A percentile compares a stretch with the other conserved stretches of the same genome.
Evolutionary conservation across 2,888 invertebrate genomes (phyloP).

Genomic region (Bursaphelenchus okinawaensis): DNA sequence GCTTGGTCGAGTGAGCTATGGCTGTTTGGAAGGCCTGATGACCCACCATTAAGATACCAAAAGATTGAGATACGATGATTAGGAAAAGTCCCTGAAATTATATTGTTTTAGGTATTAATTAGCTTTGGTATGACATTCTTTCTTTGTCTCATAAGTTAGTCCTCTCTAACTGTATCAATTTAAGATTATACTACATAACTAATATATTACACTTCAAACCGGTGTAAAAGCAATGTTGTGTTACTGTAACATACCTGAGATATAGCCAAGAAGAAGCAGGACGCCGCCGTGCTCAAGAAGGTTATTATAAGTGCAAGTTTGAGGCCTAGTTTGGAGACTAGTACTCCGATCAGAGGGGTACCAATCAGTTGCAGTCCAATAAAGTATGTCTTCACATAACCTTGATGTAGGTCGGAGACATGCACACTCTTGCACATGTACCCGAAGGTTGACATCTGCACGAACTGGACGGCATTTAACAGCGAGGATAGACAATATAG

Average conservation of each 20-base stretch:
- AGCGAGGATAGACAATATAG: conserved; percentile 33
- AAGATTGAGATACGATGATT: conserved; percentile 12
- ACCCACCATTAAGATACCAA: conserved; percentile 43
- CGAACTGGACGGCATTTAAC: conserved; percentile 44
- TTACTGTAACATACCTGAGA: conserved; percentile 30
- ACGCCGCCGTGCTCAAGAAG: conserved; percentile 32
- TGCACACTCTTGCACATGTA: conserved; percentile 33
- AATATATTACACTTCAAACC: not conserved
- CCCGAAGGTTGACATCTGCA: conserved; percentile 37
- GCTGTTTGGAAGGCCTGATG: conserved; percentile 47
- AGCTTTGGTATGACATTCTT: too few relatives aligned
- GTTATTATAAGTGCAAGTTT: conserved; percentile 31
- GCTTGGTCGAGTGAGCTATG: conserved; percentile 39
- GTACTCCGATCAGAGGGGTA: conserved; percentile 41
- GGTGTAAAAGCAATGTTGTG: too few relatives aligned
- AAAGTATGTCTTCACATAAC: conserved; percentile 44
- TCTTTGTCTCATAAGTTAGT: too few relatives aligned
- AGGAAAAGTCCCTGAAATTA: conserved; percentile 6
- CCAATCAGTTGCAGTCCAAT: conserved; percentile 44
- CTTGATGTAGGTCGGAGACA: conserved; percentile 38
- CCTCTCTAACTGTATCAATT: too few relatives aligned
- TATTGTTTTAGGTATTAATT: too few relatives aligned
- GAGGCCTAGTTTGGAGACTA: conserved; percentile 39
- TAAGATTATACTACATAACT: not conserved
- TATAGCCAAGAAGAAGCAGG: conserved; percentile 31